Conservation (phyloP, 2,888 invertebrate genomes). For the Metallyticus violacea region DNA sequence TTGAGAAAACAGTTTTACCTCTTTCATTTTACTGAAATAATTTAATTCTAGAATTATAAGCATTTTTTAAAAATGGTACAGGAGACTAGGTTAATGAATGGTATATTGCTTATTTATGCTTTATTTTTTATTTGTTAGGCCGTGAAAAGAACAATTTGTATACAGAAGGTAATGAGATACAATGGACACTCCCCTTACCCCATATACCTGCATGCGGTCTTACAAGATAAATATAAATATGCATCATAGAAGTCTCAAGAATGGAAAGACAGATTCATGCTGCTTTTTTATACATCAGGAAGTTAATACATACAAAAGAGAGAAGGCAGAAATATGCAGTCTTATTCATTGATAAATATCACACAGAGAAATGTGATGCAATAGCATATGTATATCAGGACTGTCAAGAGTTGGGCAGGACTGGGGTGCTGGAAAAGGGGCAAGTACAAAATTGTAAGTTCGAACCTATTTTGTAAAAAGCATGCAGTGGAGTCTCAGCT, state of each 20-base stretch:
- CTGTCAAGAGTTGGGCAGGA: background rate
- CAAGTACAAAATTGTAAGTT: background rate
- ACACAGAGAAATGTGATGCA: conserved; percentile 19
- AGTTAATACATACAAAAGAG: conserved; percentile 22
- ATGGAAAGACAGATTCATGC: conserved; percentile 16
- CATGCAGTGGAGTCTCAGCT: background rate
- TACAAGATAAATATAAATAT: background rate
- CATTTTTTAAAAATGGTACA: background rate
- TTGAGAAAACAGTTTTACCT: background rate
- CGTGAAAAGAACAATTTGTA: background rate
- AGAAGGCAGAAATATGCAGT: conserved; percentile 32
- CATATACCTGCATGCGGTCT: conserved; percentile 3
- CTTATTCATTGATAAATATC: conserved; percentile 30
- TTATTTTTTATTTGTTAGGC: background rate
- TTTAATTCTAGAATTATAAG: background rate
- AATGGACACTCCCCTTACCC: background rate
- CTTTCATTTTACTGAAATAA: background rate
- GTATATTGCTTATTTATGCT: background rate
- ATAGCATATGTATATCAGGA: conserved; percentile 2
- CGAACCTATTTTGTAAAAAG: background rate
- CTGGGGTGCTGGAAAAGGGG: background rate
- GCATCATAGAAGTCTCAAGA: background rate
- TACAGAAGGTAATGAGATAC: background rate
- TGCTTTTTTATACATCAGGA: conserved; percentile 1
- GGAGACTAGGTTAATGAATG: background rate